These are phyloP conservation scores for Agapornis roseicollis DNA, from an alignment of 2,113 vertebrate species.

Conservation along the genomic window DNA sequence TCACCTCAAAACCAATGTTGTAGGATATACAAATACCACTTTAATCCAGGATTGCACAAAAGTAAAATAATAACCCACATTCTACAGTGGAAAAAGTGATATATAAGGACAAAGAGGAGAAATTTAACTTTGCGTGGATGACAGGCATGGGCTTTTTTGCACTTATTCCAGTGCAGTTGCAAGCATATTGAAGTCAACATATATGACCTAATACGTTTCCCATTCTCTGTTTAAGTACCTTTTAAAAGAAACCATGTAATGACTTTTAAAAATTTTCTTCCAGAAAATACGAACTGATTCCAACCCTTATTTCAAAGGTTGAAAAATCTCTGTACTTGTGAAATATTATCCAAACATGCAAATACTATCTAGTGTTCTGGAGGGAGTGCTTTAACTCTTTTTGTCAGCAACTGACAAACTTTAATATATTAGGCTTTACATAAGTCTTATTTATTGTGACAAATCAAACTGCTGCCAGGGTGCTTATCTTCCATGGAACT, in stretches of 20 bases:
- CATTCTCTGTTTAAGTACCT: not conserved
- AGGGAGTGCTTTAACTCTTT: not conserved
- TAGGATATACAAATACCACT: not conserved
- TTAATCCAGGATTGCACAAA: not conserved
- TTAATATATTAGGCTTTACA: not conserved
- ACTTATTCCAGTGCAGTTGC: fast-evolving
- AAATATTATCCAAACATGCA: not conserved
- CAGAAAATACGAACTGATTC: not conserved
- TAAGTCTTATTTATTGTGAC: conserved; percentile 2
- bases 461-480: not conserved
- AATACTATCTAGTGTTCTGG: not conserved
- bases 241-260: not conserved
- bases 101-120: not conserved
- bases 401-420: not conserved
- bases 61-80: not conserved
- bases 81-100: not conserved
- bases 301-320: not conserved
- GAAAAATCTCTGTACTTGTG: not conserved
- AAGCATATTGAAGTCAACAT: not conserved
- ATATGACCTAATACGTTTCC: fast-evolving
- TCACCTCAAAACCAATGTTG: not conserved
- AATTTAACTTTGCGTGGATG: not conserved
- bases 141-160: not conserved
- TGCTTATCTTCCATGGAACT: not conserved
- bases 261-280: not conserved